Evolutionary conservation across 2,797 vertebrate species (phyloP).

Genomic region (Hydrocynus forskahlii): DNA sequence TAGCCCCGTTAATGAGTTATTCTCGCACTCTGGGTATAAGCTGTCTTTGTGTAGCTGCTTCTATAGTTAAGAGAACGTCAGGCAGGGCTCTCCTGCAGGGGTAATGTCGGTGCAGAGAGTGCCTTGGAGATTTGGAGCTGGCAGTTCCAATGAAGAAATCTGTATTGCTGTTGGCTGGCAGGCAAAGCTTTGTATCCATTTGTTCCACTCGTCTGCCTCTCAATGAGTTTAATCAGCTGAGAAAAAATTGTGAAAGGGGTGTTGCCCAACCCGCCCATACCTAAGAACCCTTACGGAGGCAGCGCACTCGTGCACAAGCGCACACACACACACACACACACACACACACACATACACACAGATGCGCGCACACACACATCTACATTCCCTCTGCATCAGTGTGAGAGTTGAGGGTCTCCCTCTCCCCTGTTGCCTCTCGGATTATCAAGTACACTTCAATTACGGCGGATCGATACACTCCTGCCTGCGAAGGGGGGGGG

Average conservation of each 20-base stretch:
- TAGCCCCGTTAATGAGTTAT: conserved; percentile 31
- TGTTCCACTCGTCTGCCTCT: conserved; percentile 86
- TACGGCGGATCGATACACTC: conserved; percentile 86
- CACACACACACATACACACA: conserved; percentile 18
- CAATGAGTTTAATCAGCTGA: conserved; percentile 94
- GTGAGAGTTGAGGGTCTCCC: conserved; percentile 80
- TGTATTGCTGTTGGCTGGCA: conserved; percentile 84
- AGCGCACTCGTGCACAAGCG: conserved; percentile 30
- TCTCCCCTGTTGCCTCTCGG: conserved; percentile 81
- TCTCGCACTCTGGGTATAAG: conserved; percentile 69
- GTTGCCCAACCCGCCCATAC: conserved; percentile 82
- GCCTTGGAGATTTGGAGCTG: conserved; percentile 73
- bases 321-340: conserved; percentile 22
- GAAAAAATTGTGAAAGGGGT: conserved; percentile 83
- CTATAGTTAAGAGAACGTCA: conserved; percentile 69
- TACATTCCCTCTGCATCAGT: conserved; percentile 78
- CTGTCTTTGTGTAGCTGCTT: conserved; percentile 57
- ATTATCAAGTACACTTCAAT: conserved; percentile 90
- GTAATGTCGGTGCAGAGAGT: conserved; percentile 76
- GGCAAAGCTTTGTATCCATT: conserved; percentile 89
- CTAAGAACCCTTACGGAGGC: conserved; percentile 73
- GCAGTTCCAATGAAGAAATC: conserved; percentile 82
- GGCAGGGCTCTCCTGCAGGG: conserved; percentile 70
- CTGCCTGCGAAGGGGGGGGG: conserved; percentile 82
- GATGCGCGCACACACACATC: conserved; percentile 35